Percentiles rank a stretch among this genome's conserved stretches.
phyloP scores from a whole-genome alignment of 2,113 vertebrate species.

The Gadus macrocephalus region DNA sequence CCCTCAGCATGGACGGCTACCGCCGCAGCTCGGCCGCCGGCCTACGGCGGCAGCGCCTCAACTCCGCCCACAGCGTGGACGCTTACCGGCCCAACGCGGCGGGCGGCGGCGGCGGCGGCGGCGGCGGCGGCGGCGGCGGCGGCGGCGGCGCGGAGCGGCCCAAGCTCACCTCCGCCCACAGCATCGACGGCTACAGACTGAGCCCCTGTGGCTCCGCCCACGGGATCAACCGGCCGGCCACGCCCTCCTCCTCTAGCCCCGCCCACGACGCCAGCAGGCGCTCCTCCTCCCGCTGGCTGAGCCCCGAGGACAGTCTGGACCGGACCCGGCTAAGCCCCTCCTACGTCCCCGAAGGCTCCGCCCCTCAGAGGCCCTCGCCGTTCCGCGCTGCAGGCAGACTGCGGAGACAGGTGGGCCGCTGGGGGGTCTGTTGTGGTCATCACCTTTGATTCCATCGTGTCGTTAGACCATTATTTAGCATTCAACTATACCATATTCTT shows the following conservation, averaged over 20 bases:
- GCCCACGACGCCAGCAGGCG: conserved; percentile 26
- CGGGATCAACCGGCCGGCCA: conserved; percentile 14
- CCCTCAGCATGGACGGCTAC: conserved; percentile 41
- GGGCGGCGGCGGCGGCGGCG: conserved; percentile 29
- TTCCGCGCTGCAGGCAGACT: conserved; percentile 70
- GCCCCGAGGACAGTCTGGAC: conserved; percentile 61
- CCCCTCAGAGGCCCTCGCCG: conserved; percentile 42
- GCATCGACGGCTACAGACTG: conserved; percentile 40
- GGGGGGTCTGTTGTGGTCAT: neutral
- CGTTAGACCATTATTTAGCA: neutral
- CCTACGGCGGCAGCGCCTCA: conserved; percentile 45
- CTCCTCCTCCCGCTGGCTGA: conserved; percentile 46
- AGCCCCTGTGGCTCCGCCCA: neutral
- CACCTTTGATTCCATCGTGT: conserved; percentile 14
- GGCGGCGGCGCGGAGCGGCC: conserved; percentile 35
- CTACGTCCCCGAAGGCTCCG: conserved; percentile 55
- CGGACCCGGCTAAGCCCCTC: conserved; percentile 64
- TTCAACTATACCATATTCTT: no score
- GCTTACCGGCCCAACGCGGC: conserved; percentile 51
- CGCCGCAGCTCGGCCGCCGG: conserved; percentile 41
- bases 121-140: conserved; percentile 17
- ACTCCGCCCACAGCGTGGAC: conserved; percentile 61
- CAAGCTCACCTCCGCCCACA: conserved; percentile 51
- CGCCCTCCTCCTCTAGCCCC: conserved; percentile 25
- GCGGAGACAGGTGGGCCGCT: conserved; percentile 74